These are phyloP conservation scores for Bombus superbus DNA, from an alignment of 1,140 invertebrate species.

Conservation along the genomic window DNA sequence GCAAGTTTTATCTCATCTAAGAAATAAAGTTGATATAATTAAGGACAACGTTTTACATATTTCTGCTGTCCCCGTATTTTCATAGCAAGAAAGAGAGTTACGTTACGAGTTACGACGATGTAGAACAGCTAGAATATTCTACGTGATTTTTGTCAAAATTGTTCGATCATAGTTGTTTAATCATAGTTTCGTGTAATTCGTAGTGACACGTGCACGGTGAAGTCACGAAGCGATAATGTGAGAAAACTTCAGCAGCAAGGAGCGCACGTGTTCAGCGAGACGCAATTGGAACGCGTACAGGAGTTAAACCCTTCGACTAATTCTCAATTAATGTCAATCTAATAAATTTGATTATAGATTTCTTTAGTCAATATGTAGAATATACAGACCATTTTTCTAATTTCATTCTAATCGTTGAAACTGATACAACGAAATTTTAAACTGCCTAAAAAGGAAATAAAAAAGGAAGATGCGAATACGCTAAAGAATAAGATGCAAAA, in stretches of 20 bases:
- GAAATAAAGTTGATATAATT: background rate
- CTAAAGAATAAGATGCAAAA: background rate
- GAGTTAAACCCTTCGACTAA: conserved; percentile 30
- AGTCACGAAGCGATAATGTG: conserved; percentile 53
- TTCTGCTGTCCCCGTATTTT: conserved; percentile 24
- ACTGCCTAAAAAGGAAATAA: background rate
- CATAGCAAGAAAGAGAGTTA: background rate
- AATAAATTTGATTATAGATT: background rate
- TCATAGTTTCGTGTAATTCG: conserved; percentile 13
- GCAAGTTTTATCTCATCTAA: background rate
- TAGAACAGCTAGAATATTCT: background rate
- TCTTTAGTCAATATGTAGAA: background rate
- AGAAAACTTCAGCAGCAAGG: conserved; percentile 35
- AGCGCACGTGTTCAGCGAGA: conserved; percentile 62
- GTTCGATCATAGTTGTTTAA: background rate
- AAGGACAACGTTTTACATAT: background rate
- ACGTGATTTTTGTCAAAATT: conserved; percentile 4
- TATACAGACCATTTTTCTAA: background rate
- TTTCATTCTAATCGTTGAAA: background rate
- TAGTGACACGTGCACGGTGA: conserved; percentile 52
- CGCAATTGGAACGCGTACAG: conserved; percentile 23
- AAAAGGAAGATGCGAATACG: background rate
- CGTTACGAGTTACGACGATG: background rate
- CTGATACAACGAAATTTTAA: background rate
- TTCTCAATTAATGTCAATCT: background rate